Percentiles rank a stretch among this genome's conserved stretches.
Conservation (phyloP, 2,888 invertebrate genomes). For the Allacma fusca region DNA sequence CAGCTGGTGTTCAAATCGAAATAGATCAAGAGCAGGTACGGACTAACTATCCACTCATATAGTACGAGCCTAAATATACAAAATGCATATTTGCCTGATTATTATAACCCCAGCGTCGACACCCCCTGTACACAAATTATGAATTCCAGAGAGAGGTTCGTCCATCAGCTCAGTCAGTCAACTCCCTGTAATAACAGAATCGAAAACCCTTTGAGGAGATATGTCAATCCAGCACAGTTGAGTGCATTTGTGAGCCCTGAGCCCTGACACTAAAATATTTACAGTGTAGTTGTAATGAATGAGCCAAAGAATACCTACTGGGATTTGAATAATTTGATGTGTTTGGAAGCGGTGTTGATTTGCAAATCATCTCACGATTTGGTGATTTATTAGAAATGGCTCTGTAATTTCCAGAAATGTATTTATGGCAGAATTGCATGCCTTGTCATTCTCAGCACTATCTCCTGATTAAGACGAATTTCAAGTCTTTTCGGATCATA, state of each 20-base stretch:
- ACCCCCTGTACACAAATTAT: slow-evolving; percentile 16
- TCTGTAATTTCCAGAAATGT: slow-evolving; percentile 6
- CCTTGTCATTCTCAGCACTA: slow-evolving; percentile 33
- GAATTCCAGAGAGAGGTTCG: background rate
- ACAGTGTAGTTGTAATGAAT: too few relatives aligned
- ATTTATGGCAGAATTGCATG: slow-evolving; percentile 33
- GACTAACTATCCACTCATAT: too few relatives aligned
- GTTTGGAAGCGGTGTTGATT: slow-evolving; percentile 1
- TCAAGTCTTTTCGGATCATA: slow-evolving; percentile 24
- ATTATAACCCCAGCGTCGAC: slow-evolving; percentile 12
- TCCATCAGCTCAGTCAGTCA: too few relatives aligned
- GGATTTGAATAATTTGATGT: slow-evolving; percentile 13
- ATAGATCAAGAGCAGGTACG: too few relatives aligned
- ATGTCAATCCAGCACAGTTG: too few relatives aligned
- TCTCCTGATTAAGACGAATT: slow-evolving; percentile 38
- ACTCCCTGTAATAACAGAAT: too few relatives aligned
- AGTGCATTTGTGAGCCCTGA: slow-evolving; percentile 1
- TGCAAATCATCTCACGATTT: slow-evolving; percentile 36
- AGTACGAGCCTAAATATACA: too few relatives aligned
- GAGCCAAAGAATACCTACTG: too few relatives aligned
- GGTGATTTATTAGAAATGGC: slow-evolving; percentile 37
- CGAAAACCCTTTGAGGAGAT: background rate
- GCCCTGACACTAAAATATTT: background rate
- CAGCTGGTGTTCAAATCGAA: too few relatives aligned
- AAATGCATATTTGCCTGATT: background rate